Conservation (phyloP, 2,113 vertebrate genomes). For the Uria aalge region DNA sequence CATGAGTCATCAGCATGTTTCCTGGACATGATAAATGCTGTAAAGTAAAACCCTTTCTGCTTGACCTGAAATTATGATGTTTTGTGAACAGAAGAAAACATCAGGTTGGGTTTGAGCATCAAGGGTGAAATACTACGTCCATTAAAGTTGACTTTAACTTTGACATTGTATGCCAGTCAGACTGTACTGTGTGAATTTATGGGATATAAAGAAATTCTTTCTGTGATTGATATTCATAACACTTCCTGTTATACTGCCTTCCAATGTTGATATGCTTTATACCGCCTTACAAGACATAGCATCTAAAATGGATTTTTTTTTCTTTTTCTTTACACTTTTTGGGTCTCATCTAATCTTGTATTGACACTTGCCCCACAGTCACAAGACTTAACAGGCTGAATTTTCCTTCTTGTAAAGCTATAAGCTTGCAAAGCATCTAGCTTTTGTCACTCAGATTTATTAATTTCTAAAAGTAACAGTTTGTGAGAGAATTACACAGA, state of each 20-base stretch:
- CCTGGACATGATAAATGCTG: background rate
- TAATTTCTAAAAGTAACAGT: background rate
- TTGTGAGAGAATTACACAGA: background rate
- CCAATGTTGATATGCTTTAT: background rate
- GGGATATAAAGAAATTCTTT: background rate
- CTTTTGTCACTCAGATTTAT: background rate
- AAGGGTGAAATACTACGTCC: background rate
- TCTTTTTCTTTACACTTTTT: background rate
- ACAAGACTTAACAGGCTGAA: background rate
- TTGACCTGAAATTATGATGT: background rate
- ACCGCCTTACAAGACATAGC: background rate
- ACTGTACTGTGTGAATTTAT: background rate
- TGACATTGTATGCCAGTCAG: background rate
- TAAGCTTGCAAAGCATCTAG: background rate
- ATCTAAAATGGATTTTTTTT: background rate
- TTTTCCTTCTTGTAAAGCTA: background rate
- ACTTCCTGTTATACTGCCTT: background rate
- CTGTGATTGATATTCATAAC: background rate
- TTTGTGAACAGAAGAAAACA: background rate
- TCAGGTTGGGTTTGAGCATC: background rate
- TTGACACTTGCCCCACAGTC: background rate
- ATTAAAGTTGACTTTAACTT: background rate
- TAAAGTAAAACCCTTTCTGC: background rate
- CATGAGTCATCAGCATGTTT: background rate
- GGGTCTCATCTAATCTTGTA: background rate